Evolutionary conservation across 2,113 vertebrate species (phyloP), one percentile per base, ranked within the genome.

Genomic region (Cephalopterus ornatus): DNA sequence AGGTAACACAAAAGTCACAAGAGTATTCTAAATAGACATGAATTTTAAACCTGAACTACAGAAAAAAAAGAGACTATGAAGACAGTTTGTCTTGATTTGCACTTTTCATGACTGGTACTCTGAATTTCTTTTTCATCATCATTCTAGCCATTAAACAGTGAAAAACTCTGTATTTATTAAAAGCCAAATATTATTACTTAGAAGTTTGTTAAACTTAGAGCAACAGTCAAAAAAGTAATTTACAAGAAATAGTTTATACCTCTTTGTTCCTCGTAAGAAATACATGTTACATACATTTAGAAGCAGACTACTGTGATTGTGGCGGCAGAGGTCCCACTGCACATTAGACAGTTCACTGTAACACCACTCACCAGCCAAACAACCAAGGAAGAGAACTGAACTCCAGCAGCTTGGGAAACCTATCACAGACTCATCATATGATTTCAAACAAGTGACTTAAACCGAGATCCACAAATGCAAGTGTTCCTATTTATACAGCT

Each of bases 261-360:
- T 58, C 17, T 85, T 44, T 71, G 12, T 39, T 93, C 47, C 30
- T 3, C 35, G 39, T 17, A 83, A 68, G 70, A 87, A 66, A 80
- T 49, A n/a, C 4, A 24, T 0, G 1, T 26, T 44, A 44, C 3
- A 35, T 1, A 30, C 8, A n/a, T 6, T n/a, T 0, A 68, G 41
- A 72, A 85, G 27, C 12, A 41, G n/a, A 55, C 35, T 30, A 33
- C 4, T 32, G 7, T 16, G 23, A 67, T 24, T 82, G 46, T 1
- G 2, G 24, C 5, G 12, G 37, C 59, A 84, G 59, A 91, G 44
- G 26, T 77, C n/a, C 27, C 49, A 47, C 41, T 35, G 50, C 18
- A 14, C 11, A 3, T 66, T 11, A 33, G n/a, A 30, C 2, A 81
- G 41, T 21, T 84, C 37, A 67, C 39, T 2, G 1, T 4, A 61